Conservation (phyloP, 1,140 invertebrate genomes). For the Andrena cerasifolii region DNA sequence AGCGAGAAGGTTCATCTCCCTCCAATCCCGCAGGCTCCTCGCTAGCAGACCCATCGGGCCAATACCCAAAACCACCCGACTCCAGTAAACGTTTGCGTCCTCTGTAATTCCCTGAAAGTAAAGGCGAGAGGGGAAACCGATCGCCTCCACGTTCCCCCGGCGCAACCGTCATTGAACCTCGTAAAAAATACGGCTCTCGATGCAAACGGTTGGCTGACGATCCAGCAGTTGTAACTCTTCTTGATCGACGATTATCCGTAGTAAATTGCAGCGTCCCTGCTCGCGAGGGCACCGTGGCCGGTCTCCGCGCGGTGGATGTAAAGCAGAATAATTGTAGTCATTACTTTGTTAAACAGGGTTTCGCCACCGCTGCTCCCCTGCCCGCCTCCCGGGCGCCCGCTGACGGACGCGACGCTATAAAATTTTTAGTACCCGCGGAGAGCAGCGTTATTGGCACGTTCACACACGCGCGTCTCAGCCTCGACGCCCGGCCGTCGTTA, state of each 20-base stretch:
- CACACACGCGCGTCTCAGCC: constrained; percentile 18
- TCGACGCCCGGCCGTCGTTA: constrained; percentile 43
- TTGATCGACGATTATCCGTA: constrained; percentile 61
- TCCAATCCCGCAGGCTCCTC: too few species aligned
- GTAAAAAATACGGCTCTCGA: constrained; percentile 16
- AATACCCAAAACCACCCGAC: too few species aligned
- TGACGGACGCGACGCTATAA: constrained; percentile 61
- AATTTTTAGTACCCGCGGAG: constrained; percentile 58
- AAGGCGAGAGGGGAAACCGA: not conserved
- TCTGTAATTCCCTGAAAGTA: too few species aligned
- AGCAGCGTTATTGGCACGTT: constrained; percentile 50
- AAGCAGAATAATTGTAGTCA: constrained; percentile 66
- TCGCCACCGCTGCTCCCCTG: constrained; percentile 40
- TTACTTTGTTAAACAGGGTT: constrained; percentile 68
- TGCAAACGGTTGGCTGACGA: constrained; percentile 48
- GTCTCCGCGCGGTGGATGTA: constrained; percentile 50
- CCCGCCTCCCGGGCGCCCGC: not conserved
- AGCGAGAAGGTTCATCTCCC: too few species aligned
- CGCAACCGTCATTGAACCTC: not conserved
- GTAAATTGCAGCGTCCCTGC: constrained; percentile 55
- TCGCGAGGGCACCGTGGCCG: constrained; percentile 26
- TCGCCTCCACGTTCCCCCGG: not conserved
- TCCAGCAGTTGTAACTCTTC: constrained; percentile 57
- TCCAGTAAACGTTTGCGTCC: too few species aligned
- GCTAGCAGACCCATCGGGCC: too few species aligned